Percentiles rank a stretch among this genome's conserved stretches.
Conservation (phyloP, 2,888 invertebrate species). For the Sarcophaga rosellei region DNA sequence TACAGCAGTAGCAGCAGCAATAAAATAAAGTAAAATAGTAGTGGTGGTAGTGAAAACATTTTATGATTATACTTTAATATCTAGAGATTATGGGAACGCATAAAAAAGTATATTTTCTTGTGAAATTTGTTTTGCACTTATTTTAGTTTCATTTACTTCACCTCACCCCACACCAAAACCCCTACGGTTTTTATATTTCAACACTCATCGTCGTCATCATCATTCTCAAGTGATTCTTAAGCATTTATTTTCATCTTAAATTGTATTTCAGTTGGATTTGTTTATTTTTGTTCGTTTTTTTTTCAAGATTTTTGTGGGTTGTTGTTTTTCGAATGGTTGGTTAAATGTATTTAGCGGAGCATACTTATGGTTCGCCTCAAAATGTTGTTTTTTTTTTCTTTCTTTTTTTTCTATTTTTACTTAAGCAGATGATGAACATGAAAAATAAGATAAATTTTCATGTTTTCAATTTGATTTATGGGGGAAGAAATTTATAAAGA, state of each 20-base stretch:
- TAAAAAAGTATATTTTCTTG: slow-evolving; percentile 42
- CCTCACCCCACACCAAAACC: background rate
- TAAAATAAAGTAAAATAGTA: no score
- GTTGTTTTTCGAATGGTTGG: background rate
- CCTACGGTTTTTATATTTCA: background rate
- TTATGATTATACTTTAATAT: slow-evolving; percentile 61
- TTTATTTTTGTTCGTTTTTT: slow-evolving; percentile 10
- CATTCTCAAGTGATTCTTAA: slow-evolving; percentile 53
- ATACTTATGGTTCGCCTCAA: slow-evolving; percentile 66
- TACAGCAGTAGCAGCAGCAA: slow-evolving; percentile 14
- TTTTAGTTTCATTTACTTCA: background rate
- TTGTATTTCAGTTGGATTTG: no score
- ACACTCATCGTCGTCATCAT: slow-evolving; percentile 5
- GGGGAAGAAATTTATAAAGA: slow-evolving; percentile 61
- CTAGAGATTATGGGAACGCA: slow-evolving; percentile 53
- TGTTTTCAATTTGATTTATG: slow-evolving; percentile 59
- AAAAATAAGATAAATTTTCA: slow-evolving; percentile 36
- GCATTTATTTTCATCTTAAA: slow-evolving; percentile 30
- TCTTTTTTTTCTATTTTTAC: background rate
- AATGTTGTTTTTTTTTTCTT: slow-evolving; percentile 25
- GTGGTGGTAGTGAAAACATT: slow-evolving; percentile 23
- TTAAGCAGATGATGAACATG: slow-evolving; percentile 39
- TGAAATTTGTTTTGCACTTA: slow-evolving; percentile 17
- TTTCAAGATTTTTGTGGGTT: slow-evolving; percentile 9
- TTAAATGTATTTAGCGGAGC: slow-evolving; percentile 60